Conservation (phyloP, 2,888 invertebrate genomes). For the Lasioglossum oenotherae region DNA sequence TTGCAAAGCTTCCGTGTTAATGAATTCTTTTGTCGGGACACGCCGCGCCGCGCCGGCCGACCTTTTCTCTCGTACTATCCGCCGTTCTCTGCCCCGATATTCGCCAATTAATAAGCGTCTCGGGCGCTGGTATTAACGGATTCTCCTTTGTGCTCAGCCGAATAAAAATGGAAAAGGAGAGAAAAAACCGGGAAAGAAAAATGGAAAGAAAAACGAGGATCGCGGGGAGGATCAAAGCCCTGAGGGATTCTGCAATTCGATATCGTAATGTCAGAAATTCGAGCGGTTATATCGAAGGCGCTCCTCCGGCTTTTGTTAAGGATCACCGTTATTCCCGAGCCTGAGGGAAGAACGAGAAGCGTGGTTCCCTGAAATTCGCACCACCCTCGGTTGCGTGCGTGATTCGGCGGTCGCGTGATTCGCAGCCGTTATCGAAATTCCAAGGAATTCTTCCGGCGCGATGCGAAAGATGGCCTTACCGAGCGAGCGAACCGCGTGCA, state of each 20-base stretch:
- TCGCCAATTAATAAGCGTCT: slow-evolving; percentile 39
- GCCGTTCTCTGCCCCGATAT: slow-evolving; percentile 6
- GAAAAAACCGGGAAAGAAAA: neutral
- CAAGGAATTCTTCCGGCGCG: slow-evolving; percentile 42
- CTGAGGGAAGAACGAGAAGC: slow-evolving; percentile 11
- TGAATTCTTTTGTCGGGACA: slow-evolving; percentile 44
- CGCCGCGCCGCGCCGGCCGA: neutral
- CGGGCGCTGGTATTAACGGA: slow-evolving; percentile 14
- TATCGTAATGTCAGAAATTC: slow-evolving; percentile 42
- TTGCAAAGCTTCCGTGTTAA: slow-evolving; percentile 35
- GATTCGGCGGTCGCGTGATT: slow-evolving; percentile 50
- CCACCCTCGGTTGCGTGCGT: slow-evolving; percentile 50
- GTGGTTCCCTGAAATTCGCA: slow-evolving; percentile 42
- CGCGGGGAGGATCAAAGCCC: slow-evolving; percentile 35
- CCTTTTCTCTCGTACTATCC: neutral
- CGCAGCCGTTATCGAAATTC: slow-evolving; percentile 58
- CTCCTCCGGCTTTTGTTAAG: slow-evolving; percentile 34
- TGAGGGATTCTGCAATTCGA: slow-evolving; percentile 22
- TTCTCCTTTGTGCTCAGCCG: slow-evolving; percentile 22
- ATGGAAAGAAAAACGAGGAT: neutral
- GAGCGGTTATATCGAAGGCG: slow-evolving; percentile 13
- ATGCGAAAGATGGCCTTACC: neutral
- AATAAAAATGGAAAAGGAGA: neutral
- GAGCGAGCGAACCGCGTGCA: slow-evolving; percentile 3
- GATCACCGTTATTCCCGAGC: slow-evolving; percentile 44